phyloP scores from a whole-genome alignment of 1,140 invertebrate species.

The Platyscapa corneri region DNA sequence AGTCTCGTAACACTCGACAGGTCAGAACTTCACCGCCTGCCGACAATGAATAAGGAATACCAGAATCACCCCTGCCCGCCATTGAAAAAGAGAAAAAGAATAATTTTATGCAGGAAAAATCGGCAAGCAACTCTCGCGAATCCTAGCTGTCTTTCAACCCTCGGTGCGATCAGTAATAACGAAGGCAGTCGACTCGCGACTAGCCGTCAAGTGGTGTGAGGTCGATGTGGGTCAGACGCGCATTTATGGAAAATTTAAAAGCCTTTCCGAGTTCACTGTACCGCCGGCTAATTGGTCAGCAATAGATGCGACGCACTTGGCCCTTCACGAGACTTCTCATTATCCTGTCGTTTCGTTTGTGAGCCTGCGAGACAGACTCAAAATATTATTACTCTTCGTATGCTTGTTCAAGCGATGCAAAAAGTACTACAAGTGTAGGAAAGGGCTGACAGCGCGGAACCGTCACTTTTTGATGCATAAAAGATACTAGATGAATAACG shows the following conservation, averaged over 20 bases:
- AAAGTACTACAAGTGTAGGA: too few species aligned
- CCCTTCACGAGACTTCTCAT: conserved; percentile 13
- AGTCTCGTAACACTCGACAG: conserved; percentile 14
- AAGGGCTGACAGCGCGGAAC: background rate
- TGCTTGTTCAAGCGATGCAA: background rate
- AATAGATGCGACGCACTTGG: background rate
- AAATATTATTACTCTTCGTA: background rate
- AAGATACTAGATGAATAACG: too few species aligned
- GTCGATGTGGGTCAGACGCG: conserved; percentile 46
- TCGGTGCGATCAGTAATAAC: conserved; percentile 2
- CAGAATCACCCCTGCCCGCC: background rate
- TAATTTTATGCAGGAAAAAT: conserved; percentile 8
- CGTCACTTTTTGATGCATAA: too few species aligned
- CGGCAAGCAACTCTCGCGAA: background rate
- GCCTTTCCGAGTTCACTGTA: conserved; percentile 35
- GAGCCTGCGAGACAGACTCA: background rate
- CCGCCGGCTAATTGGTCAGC: conserved; percentile 24
- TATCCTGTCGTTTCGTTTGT: background rate
- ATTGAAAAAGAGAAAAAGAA: conserved; percentile 3
- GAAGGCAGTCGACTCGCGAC: background rate
- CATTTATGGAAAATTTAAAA: conserved; percentile 49
- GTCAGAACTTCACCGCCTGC: conserved; percentile 22
- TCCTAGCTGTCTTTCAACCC: background rate
- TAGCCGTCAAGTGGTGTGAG: conserved; percentile 27
- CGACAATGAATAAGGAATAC: conserved; percentile 26